Evolutionary conservation across 2,888 invertebrate species (phyloP), one percentile per base, ranked within the genome.

Genomic region (Drosophila sordidapex): DNA sequence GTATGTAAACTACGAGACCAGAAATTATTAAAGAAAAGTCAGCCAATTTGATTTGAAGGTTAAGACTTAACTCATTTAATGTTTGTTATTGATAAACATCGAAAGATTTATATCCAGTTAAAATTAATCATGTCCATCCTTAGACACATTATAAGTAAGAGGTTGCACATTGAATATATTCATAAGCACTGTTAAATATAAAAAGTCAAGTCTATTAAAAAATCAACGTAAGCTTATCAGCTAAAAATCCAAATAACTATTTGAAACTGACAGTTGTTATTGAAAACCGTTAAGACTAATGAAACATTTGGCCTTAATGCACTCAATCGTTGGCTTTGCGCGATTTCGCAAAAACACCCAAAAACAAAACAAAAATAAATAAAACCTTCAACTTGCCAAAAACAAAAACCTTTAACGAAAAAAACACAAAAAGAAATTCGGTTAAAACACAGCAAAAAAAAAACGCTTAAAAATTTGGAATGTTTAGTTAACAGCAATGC

Each of bases 331-430:
- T 21, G 18, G 35, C n/a, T n/a, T 66, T 40, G 5, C 33, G 25
- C 11, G 59, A 33, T 56, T 64, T 69, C 33, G 61, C 64, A 52
- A 38, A 29, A 40, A 11, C 3, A 15, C 21, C 18, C 6, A 43
- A 43, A 18, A 27, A 27, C 15, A 61, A 68, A 40, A 21, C 21
- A 5, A 25, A 46, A 46, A 15, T 15, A 40, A 62, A 27, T 18
- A 21, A 76, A 70, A 64, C 83, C 89, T 87, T 83, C 68, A 87
- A 70, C 59, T 46, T 60, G 60, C 40, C 62, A 52, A 74, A 74
- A 72, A 53, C 70, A 18, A 48, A 38, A 40, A 15, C 25, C 21
- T 29, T 29, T 48, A 65, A 29, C 33, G 65, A 68, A 31, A 33
- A 48, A 56, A 56, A 29, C 21, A 36, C 15, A 57, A 15, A 33